Percentiles rank a stretch among this genome's conserved stretches.
Conservation (phyloP, 2,888 invertebrate species). For the Carcina quercana region DNA sequence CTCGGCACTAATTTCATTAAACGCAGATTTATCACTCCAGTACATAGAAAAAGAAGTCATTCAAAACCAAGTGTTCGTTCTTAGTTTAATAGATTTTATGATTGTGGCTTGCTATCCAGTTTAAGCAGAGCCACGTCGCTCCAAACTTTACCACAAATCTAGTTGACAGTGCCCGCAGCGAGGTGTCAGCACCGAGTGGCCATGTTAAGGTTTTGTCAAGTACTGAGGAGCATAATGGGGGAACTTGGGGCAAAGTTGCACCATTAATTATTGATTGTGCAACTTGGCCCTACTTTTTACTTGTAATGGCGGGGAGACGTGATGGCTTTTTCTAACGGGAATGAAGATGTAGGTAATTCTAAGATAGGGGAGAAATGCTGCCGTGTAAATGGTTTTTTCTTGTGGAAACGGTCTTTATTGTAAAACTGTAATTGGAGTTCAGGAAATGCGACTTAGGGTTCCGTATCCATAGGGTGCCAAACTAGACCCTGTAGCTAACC, state of each 20-base stretch:
- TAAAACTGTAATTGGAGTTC: too few relatives aligned
- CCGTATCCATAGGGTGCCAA: too few relatives aligned
- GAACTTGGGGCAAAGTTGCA: constrained; percentile 32
- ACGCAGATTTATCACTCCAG: too few relatives aligned
- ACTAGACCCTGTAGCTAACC: too few relatives aligned
- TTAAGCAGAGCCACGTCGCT: constrained; percentile 22
- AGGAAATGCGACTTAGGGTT: too few relatives aligned
- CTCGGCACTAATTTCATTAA: too few relatives aligned
- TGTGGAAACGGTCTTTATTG: too few relatives aligned
- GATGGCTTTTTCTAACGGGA: too few relatives aligned
- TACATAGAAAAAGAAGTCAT: constrained; percentile 42
- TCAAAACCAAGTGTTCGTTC: constrained; percentile 36
- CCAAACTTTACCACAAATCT: not conserved
- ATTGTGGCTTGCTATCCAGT: constrained; percentile 28
- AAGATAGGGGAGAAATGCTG: too few relatives aligned
- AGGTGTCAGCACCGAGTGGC: constrained; percentile 34
- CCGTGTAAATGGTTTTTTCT: too few relatives aligned
- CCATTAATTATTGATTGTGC: constrained; percentile 59
- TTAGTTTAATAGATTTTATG: constrained; percentile 44
- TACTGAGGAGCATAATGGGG: constrained; percentile 43
- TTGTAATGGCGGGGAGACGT: not conserved
- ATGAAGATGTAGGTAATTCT: too few relatives aligned
- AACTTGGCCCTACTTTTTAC: constrained; percentile 43
- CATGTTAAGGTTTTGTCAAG: constrained; percentile 41
- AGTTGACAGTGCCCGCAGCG: not conserved